Percentiles rank a stretch among this genome's conserved stretches.
Evolutionary conservation across 2,113 vertebrate genomes (phyloP).

Genomic region (Chauna torquata): DNA sequence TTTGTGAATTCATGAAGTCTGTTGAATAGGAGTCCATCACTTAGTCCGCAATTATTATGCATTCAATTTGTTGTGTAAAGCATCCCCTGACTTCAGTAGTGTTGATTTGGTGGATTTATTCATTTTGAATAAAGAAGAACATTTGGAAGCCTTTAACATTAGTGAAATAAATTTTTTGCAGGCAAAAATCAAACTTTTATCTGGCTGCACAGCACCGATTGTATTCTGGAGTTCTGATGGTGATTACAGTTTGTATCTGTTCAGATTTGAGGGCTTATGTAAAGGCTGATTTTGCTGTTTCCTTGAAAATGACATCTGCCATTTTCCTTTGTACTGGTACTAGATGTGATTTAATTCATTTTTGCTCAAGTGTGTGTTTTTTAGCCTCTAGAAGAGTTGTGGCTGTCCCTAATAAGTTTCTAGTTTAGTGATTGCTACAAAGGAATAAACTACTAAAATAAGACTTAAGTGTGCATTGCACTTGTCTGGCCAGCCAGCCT

Average conservation of each 20-base stretch:
- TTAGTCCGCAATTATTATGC: fast-evolving
- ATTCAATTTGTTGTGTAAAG: background rate
- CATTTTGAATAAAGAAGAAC: background rate
- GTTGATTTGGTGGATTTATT: background rate
- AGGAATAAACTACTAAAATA: background rate
- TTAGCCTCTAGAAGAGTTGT: background rate
- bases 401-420: background rate
- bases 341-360: background rate
- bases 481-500: background rate
- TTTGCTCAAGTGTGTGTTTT: background rate
- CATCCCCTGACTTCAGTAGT: background rate
- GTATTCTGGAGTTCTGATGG: background rate
- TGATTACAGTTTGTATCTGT: background rate
- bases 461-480: background rate
- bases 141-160: background rate
- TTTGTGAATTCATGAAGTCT: background rate
- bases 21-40: background rate
- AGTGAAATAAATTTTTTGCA: background rate
- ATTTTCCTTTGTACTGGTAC: background rate
- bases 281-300: background rate
- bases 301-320: background rate
- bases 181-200: background rate
- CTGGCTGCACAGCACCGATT: background rate
- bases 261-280: background rate
- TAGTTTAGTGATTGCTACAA: background rate